Conservation (phyloP, 1,140 invertebrate species). For the Drosophila setifemur region DNA sequence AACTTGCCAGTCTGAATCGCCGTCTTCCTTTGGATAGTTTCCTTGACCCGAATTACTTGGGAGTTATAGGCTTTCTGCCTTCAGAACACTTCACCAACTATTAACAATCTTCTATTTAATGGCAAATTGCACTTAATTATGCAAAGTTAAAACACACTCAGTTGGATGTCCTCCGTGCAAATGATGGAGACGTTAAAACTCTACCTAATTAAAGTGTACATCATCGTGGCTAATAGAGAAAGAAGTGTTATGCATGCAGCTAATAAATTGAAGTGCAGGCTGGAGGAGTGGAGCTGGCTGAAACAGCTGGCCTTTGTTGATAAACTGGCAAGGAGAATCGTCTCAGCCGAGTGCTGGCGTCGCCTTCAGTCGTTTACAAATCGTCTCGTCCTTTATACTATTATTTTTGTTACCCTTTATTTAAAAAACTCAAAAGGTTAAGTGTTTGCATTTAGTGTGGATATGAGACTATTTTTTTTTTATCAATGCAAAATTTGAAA, state of each 20-base stretch:
- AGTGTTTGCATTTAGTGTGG: no score
- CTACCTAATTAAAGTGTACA: slow-evolving; percentile 58
- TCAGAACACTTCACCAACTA: neutral
- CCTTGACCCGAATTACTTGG: slow-evolving; percentile 68
- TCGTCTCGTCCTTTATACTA: slow-evolving; percentile 30
- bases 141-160: slow-evolving; percentile 17
- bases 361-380: slow-evolving; percentile 35
- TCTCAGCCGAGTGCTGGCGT: slow-evolving; percentile 53
- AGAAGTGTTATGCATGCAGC: slow-evolving; percentile 43
- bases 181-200: slow-evolving; percentile 64
- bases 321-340: slow-evolving; percentile 48
- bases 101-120: slow-evolving; percentile 13
- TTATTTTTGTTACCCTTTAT: slow-evolving; percentile 32
- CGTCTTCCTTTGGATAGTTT: slow-evolving; percentile 64
- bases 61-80: slow-evolving; percentile 34
- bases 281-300: neutral
- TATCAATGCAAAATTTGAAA: neutral
- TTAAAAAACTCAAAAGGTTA: no score
- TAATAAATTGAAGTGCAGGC: slow-evolving; percentile 43
- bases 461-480: no score
- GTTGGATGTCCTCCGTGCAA: slow-evolving; percentile 14
- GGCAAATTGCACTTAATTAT: slow-evolving; percentile 60
- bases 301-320: slow-evolving; percentile 69
- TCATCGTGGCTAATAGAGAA: slow-evolving; percentile 27
- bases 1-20: slow-evolving; percentile 16